phyloP scores from a whole-genome alignment of 2,888 invertebrate species.

The Rhodophaea formosa region DNA sequence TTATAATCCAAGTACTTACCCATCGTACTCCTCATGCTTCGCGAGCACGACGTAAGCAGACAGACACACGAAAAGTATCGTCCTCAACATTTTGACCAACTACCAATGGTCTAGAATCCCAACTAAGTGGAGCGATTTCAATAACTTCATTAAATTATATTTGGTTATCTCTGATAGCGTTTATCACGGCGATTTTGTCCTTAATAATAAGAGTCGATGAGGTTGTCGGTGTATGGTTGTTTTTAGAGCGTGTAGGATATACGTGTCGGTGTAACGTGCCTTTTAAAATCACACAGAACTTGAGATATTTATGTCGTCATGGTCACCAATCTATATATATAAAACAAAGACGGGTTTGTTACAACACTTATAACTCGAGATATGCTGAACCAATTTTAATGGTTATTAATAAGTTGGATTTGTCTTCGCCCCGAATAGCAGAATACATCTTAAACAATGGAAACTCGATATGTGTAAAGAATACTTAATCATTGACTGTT shows the following conservation, averaged over 20 bases:
- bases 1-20: constrained; percentile 53
- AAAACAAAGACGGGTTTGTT: too few relatives aligned
- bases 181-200: neutral
- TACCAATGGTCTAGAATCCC: neutral
- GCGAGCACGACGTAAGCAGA: constrained; percentile 41
- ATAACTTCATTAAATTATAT: constrained; percentile 4
- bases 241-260: neutral
- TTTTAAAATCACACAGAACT: too few relatives aligned
- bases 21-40: constrained; percentile 59
- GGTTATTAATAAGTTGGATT: too few relatives aligned
- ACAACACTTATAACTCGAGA: too few relatives aligned
- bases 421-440: too few relatives aligned
- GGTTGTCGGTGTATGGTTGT: neutral
- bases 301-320: too few relatives aligned
- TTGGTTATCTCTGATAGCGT: constrained; percentile 5
- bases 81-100: constrained; percentile 37
- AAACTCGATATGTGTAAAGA: too few relatives aligned
- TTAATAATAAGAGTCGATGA: neutral
- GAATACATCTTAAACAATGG: too few relatives aligned
- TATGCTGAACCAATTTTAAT: too few relatives aligned
- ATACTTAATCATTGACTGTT: too few relatives aligned
- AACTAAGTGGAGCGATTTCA: neutral
- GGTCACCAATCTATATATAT: too few relatives aligned
- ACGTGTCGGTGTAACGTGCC: too few relatives aligned
- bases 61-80: constrained; percentile 37